phyloP scores from a whole-genome alignment of 2,888 invertebrate species.

The Drosophila mulleri region DNA sequence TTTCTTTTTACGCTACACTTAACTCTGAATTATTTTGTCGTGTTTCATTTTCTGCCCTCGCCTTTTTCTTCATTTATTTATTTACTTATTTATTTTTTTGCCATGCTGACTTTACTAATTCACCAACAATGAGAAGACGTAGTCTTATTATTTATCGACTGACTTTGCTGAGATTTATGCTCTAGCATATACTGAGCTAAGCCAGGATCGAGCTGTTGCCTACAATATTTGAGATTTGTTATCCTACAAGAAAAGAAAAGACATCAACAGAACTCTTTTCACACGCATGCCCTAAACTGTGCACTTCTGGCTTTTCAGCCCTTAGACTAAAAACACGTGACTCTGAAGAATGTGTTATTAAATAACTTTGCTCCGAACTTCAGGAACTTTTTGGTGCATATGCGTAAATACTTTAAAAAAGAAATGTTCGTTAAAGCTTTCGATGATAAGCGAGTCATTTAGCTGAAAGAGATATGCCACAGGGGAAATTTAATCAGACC shows the following conservation, averaged over 20 bases:
- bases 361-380: neutral
- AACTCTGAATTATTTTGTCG: conserved; percentile 34
- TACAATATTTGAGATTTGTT: neutral
- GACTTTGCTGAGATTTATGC: neutral
- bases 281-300: neutral
- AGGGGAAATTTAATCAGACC: neutral
- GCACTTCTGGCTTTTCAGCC: neutral
- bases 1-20: conserved; percentile 46
- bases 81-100: neutral
- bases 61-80: neutral
- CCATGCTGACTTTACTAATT: conserved; percentile 12
- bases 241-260: neutral
- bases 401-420: no score
- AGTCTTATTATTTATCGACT: neutral
- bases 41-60: conserved; percentile 4
- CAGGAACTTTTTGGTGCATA: neutral
- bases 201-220: neutral
- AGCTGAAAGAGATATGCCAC: neutral
- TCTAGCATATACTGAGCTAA: neutral
- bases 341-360: neutral
- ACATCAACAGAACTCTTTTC: neutral
- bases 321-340: neutral
- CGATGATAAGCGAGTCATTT: neutral
- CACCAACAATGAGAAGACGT: neutral
- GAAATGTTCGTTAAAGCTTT: neutral